Evolutionary conservation across 2,888 invertebrate species (phyloP).

Genomic region (Caenorhabditis virilis): DNA sequence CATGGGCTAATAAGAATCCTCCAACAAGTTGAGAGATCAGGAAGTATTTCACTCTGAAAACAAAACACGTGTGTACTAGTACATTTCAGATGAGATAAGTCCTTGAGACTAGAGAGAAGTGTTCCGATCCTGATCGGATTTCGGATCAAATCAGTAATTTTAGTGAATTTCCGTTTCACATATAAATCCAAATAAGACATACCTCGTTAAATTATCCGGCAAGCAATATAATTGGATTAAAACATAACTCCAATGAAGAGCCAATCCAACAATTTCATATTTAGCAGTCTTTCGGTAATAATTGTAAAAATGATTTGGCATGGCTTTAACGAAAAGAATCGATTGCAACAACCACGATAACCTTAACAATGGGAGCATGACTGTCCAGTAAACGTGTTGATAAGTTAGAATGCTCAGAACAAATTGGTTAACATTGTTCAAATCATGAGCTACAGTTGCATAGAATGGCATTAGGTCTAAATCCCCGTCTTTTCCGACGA

Average conservation of each 20-base stretch:
- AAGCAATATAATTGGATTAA: slow-evolving; percentile 60
- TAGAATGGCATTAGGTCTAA: slow-evolving; percentile 66
- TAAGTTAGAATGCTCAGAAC: slow-evolving; percentile 59
- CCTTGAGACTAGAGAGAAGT: too few relatives aligned
- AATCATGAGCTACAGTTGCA: slow-evolving; percentile 64
- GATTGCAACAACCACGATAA: slow-evolving; percentile 64
- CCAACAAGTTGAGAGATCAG: slow-evolving; percentile 58
- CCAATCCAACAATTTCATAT: slow-evolving; percentile 45
- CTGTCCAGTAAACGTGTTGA: slow-evolving; percentile 66
- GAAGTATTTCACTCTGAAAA: slow-evolving; percentile 48
- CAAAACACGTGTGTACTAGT: too few relatives aligned
- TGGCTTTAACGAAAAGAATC: slow-evolving; percentile 57
- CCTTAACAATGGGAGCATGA: slow-evolving; percentile 63
- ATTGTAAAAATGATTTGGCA: slow-evolving; percentile 61
- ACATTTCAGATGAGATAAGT: too few relatives aligned
- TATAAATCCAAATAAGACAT: background rate
- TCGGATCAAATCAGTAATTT: too few relatives aligned
- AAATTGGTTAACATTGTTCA: slow-evolving; percentile 56
- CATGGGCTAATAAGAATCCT: slow-evolving; percentile 65
- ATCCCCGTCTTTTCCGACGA: slow-evolving; percentile 64
- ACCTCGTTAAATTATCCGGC: slow-evolving; percentile 49
- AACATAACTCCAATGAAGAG: slow-evolving; percentile 40
- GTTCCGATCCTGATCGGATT: too few relatives aligned
- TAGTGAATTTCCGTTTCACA: too few relatives aligned
- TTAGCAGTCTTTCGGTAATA: slow-evolving; percentile 49